Base-by-base conservation (phyloP, 2,888 invertebrate species). In the Chrysotoxum bicinctum region DNA sequence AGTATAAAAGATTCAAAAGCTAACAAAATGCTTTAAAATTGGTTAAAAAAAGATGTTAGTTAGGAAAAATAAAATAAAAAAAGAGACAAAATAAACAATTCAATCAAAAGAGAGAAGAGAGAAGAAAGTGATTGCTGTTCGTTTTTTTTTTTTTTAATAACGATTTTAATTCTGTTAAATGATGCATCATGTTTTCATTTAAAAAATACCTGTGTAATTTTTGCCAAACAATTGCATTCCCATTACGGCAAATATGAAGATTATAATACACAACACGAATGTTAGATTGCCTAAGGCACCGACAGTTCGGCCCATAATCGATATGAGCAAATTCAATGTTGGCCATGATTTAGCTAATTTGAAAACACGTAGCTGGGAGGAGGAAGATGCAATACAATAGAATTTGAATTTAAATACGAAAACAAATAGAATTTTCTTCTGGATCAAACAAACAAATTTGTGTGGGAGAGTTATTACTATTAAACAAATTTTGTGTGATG, bases 231-330 rank as follows among this genome's bases (percentile, higher is more conserved):
- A 95, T 93, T 99, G 98, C 98, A 99, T 99, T 91, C 99, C 99
- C 98, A 99, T 98, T 90, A 99, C 98, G 93, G 99, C 99, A 93
- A 99, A 99, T 93, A 99, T 99, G 95, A 99, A 99, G 94, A 99
- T 98, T 93, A 99, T 98, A 94, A 99, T 99, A 93, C 97, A 98
- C 93, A 99, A 94, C 91, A 99, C 98, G 94, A 99, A 98, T 91
- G 98, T 98, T 93, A 99, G 94, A 94, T 99, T 99, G 94, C 98
- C 98, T 93, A 99, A 94, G 92, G 98, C 99, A 92, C 98, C 98
- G 94, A 99, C 97, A 88, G 99, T 98, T 93, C 98, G 95, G 90
- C 98, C 98, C 96, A 99, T 98, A 93, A 99, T 99, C 91, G 98
- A 98, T 93, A 99, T 98, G 92, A 99, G 95, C 93, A 98, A 95